Evolutionary conservation across 1,140 invertebrate genomes (phyloP).

Genomic region (Drosophila lowei): DNA sequence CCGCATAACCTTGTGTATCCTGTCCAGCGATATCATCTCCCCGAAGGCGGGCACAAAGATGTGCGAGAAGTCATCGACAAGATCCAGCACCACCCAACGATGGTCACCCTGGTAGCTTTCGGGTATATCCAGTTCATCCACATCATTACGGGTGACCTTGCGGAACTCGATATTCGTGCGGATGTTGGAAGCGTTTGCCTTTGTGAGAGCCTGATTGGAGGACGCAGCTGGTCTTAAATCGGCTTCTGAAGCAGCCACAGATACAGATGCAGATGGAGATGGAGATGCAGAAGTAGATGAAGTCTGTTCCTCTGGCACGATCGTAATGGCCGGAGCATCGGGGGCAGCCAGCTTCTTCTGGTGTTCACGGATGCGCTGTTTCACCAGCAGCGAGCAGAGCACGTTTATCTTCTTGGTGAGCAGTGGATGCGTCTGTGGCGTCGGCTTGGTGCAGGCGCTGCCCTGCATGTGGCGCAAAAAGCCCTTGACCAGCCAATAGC

Average conservation of each 20-base stretch:
- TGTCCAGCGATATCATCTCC: constrained; percentile 68
- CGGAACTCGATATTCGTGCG: constrained; percentile 72
- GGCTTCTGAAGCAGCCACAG: too few species aligned
- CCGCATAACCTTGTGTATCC: constrained; percentile 68
- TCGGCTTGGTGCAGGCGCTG: constrained; percentile 72
- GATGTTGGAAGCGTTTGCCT: constrained; percentile 31
- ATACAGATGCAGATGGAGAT: not conserved
- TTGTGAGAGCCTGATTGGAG: not conserved
- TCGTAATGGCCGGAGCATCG: too few species aligned
- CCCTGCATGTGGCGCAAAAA: constrained; percentile 66
- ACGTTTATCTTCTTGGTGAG: constrained; percentile 78
- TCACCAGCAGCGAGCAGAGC: constrained; percentile 69
- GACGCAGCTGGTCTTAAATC: not conserved
- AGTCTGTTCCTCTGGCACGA: too few species aligned
- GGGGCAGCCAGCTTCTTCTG: constrained; percentile 24
- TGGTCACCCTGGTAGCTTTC: constrained; percentile 51
- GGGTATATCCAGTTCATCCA: constrained; percentile 62
- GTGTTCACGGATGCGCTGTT: constrained; percentile 66
- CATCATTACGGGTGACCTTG: constrained; percentile 56
- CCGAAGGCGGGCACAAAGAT: constrained; percentile 74
- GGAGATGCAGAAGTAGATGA: not conserved
- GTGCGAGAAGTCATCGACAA: constrained; percentile 78
- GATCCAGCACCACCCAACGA: constrained; percentile 74
- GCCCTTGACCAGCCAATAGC: constrained; percentile 75
- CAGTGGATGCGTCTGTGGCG: constrained; percentile 70